Evolutionary conservation across 2,888 invertebrate genomes (phyloP).

Genomic region (Chymomyza amoena): DNA sequence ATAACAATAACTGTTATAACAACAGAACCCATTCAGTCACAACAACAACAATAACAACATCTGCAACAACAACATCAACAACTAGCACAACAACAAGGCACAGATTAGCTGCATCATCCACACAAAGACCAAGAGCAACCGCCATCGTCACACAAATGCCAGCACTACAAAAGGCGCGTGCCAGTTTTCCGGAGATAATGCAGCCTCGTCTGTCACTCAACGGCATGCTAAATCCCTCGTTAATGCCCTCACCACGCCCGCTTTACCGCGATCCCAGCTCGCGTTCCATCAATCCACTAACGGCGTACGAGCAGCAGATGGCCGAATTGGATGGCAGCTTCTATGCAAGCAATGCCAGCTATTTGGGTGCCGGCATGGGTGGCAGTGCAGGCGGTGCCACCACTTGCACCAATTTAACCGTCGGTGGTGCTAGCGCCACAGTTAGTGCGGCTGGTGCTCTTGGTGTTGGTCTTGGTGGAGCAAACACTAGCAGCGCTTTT

Average conservation of each 20-base stretch:
- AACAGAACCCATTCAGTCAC: constrained; percentile 27
- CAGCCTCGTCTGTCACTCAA: constrained; percentile 78
- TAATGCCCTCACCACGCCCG: constrained; percentile 77
- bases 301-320: constrained; percentile 75
- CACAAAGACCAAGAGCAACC: constrained; percentile 27
- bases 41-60: constrained; percentile 24
- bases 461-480: constrained; percentile 30
- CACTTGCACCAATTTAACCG: constrained; percentile 57
- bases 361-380: constrained; percentile 59
- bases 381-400: constrained; percentile 53
- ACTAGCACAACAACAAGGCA: constrained; percentile 22
- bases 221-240: constrained; percentile 75
- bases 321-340: constrained; percentile 75
- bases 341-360: constrained; percentile 68
- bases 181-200: constrained; percentile 76
- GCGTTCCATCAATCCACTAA: constrained; percentile 76
- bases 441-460: constrained; percentile 20
- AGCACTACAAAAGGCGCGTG: constrained; percentile 59
- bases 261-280: constrained; percentile 76
- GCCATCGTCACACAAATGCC: constrained; percentile 37
- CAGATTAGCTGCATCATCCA: constrained; percentile 16
- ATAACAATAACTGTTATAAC: constrained; percentile 16
- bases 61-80: constrained; percentile 29
- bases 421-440: constrained; percentile 36
- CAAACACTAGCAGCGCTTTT: constrained; percentile 56